Evolutionary conservation across 2,113 vertebrate species (phyloP).

Genomic region (Pagrus major): DNA sequence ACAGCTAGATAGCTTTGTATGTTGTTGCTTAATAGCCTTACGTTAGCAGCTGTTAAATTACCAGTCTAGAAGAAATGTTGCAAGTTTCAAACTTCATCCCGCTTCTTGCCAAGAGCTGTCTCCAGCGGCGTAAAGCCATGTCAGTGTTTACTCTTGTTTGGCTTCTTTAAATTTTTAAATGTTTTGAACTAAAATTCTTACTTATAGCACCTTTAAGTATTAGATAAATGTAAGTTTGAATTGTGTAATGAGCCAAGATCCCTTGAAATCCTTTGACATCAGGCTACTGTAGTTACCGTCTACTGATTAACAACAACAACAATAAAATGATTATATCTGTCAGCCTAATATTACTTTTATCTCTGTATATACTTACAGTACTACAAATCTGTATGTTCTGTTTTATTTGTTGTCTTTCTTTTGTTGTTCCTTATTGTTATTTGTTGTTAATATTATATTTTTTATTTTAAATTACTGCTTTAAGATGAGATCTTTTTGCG

Average conservation of each 20-base stretch:
- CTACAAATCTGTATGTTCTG: background rate
- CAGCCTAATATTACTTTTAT: background rate
- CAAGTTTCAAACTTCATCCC: too few relatives aligned
- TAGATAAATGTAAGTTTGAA: background rate
- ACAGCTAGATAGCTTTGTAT: too few relatives aligned
- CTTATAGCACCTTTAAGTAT: too few relatives aligned
- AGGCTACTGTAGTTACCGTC: background rate
- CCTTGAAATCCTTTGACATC: background rate
- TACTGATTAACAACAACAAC: background rate
- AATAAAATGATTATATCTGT: background rate
- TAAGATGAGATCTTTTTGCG: background rate
- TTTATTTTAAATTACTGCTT: background rate
- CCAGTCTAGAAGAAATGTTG: too few relatives aligned
- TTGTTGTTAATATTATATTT: background rate
- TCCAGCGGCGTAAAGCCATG: too few relatives aligned
- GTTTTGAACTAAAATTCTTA: too few relatives aligned
- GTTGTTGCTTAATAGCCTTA: too few relatives aligned
- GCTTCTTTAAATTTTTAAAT: too few relatives aligned
- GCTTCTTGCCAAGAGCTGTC: too few relatives aligned
- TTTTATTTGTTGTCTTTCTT: background rate
- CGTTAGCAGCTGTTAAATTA: too few relatives aligned
- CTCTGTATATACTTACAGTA: background rate
- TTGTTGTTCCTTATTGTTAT: background rate
- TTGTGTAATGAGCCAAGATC: background rate
- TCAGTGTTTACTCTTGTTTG: too few relatives aligned